A percentile compares a stretch with the other conserved stretches of the same genome.
phyloP scores from a whole-genome alignment of 1,140 invertebrate genomes.

The Amyelois transitella region DNA sequence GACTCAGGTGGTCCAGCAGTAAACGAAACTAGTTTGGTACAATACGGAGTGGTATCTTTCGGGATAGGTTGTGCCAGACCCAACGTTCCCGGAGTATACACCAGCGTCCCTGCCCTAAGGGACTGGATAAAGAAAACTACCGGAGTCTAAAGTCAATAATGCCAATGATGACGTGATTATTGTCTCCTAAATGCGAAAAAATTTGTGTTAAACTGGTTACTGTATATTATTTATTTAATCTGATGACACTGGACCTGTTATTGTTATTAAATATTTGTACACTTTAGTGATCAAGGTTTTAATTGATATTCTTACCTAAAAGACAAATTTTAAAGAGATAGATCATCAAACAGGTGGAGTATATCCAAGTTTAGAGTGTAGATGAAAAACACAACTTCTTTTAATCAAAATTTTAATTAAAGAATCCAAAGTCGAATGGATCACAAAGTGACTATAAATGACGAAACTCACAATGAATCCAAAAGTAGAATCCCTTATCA shows the following conservation, averaged over 20 bases:
- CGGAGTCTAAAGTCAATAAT: background rate
- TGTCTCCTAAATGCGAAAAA: background rate
- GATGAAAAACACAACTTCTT: no score
- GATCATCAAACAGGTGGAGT: no score
- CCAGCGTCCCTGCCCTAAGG: constrained; percentile 31
- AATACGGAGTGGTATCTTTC: constrained; percentile 76
- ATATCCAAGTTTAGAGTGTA: no score
- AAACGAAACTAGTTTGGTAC: constrained; percentile 19
- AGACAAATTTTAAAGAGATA: no score
- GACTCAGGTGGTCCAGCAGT: constrained; percentile 73
- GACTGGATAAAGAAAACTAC: constrained; percentile 1
- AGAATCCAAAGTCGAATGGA: background rate
- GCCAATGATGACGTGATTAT: background rate
- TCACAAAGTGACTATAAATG: constrained; percentile 26
- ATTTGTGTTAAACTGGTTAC: background rate
- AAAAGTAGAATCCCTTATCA: constrained; percentile 60
- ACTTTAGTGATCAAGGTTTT: background rate
- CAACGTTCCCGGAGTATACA: constrained; percentile 76
- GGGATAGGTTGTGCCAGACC: constrained; percentile 75
- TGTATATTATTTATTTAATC: no score
- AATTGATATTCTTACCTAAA: background rate
- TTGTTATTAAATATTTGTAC: background rate
- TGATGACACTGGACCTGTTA: background rate
- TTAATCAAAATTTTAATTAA: background rate
- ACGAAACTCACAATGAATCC: constrained; percentile 64